Evolutionary conservation across 2,888 invertebrate species (phyloP).

Genomic region (Dendrolimus pini): DNA sequence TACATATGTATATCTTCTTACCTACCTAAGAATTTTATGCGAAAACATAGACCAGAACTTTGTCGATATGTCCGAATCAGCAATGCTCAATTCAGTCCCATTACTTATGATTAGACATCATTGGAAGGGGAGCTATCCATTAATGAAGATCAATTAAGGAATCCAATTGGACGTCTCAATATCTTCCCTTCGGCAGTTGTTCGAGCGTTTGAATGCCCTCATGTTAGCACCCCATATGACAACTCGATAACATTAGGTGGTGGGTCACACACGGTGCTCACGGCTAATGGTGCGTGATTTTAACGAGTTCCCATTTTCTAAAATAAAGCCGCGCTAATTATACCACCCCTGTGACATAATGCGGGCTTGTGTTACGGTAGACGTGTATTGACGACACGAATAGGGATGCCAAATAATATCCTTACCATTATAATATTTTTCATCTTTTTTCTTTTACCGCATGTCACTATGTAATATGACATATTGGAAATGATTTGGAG

Average conservation of each 20-base stretch:
- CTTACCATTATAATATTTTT: no score
- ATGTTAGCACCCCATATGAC: not conserved
- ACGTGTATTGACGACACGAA: not conserved
- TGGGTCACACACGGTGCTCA: not conserved
- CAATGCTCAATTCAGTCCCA: no score
- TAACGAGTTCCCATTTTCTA: constrained; percentile 34
- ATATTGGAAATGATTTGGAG: no score
- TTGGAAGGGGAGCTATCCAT: not conserved
- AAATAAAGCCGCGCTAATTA: constrained; percentile 39
- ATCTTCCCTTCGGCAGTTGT: not conserved
- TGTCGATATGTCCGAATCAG: no score
- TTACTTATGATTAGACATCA: no score
- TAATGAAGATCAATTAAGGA: not conserved
- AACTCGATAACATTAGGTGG: not conserved
- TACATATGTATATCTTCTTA: no score
- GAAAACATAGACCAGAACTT: no score
- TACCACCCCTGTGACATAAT: constrained; percentile 18
- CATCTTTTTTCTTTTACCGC: no score
- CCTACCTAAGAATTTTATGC: no score
- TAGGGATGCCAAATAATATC: not conserved
- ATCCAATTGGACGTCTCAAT: not conserved
- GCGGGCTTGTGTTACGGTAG: not conserved
- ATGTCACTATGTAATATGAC: no score
- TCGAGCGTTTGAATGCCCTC: not conserved
- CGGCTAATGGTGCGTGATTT: constrained; percentile 25